Evolutionary conservation across 2,113 vertebrate genomes (phyloP).

Genomic region (Amphiprion percula): DNA sequence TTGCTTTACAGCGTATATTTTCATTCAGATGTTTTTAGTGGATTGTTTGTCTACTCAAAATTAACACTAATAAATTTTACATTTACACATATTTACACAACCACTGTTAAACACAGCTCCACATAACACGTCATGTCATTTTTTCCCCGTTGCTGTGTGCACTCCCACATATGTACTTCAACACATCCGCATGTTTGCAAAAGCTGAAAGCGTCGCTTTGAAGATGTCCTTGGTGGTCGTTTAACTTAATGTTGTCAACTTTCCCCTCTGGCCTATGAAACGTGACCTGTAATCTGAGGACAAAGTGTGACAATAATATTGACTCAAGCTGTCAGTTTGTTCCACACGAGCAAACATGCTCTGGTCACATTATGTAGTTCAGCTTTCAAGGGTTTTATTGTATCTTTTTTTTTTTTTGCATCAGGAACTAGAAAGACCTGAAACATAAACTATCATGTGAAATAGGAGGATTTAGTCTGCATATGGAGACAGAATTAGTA

Average conservation of each 20-base stretch:
- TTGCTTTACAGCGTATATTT: too few species aligned
- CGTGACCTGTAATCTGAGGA: slow-evolving; percentile 33
- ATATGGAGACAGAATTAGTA: not conserved
- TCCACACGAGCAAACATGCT: slow-evolving; percentile 41
- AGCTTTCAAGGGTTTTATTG: not conserved
- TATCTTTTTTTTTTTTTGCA: not conserved
- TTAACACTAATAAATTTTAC: too few species aligned
- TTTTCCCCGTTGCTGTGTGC: not conserved
- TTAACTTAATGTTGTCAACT: slow-evolving; percentile 46
- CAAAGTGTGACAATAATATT: slow-evolving; percentile 72
- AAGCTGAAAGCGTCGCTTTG: slow-evolving; percentile 28
- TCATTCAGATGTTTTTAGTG: too few species aligned
- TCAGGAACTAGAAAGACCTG: not conserved
- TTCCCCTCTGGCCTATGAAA: slow-evolving; percentile 49
- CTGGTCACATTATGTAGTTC: slow-evolving; percentile 41
- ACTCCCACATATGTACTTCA: not conserved
- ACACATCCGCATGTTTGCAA: slow-evolving; percentile 16
- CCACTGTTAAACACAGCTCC: not conserved
- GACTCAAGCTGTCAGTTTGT: slow-evolving; percentile 50
- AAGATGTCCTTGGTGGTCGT: slow-evolving; percentile 23
- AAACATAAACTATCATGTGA: not conserved
- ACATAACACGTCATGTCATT: not conserved
- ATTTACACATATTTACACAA: not conserved
- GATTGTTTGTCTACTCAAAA: too few species aligned
- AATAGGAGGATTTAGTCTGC: not conserved